These are phyloP conservation scores for Antechinus flavipes DNA, from an alignment of 2,113 vertebrate genomes.

Conservation along the genomic window DNA sequence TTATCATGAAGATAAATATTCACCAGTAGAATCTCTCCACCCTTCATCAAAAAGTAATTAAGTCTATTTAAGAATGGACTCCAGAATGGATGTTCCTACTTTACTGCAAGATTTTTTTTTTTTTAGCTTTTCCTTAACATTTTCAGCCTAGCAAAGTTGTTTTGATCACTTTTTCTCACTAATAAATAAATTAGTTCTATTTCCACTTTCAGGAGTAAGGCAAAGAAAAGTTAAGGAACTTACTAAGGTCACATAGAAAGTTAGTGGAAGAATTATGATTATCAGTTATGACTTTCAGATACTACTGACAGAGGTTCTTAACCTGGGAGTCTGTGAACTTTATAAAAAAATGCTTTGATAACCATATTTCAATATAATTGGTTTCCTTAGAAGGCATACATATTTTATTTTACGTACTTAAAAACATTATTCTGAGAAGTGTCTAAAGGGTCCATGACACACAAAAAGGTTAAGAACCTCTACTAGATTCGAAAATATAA, in stretches of 20 bases:
- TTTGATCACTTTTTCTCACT: slow-evolving; percentile 7
- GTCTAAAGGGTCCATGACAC: background rate
- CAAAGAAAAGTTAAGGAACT: background rate
- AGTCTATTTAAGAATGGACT: background rate
- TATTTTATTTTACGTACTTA: background rate
- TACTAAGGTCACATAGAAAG: background rate
- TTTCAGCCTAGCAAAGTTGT: slow-evolving; percentile 37
- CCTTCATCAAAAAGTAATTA: slow-evolving; percentile 6
- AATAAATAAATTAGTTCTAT: slow-evolving; percentile 25
- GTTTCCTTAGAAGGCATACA: background rate
- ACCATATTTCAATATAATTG: background rate
- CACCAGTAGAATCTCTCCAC: background rate
- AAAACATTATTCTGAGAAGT: background rate
- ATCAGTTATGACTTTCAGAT: background rate
- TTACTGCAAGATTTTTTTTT: background rate
- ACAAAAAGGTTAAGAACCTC: background rate
- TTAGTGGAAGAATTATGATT: background rate
- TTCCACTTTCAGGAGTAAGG: slow-evolving; percentile 15
- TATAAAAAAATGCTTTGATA: background rate
- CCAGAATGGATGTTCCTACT: background rate
- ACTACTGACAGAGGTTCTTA: background rate
- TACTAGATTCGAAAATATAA: background rate
- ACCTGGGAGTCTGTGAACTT: background rate
- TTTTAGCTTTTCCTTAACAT: slow-evolving; percentile 3
- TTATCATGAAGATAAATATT: slow-evolving; percentile 1